Conservation (phyloP, 2,113 vertebrate genomes). For the Scopus umbretta region DNA sequence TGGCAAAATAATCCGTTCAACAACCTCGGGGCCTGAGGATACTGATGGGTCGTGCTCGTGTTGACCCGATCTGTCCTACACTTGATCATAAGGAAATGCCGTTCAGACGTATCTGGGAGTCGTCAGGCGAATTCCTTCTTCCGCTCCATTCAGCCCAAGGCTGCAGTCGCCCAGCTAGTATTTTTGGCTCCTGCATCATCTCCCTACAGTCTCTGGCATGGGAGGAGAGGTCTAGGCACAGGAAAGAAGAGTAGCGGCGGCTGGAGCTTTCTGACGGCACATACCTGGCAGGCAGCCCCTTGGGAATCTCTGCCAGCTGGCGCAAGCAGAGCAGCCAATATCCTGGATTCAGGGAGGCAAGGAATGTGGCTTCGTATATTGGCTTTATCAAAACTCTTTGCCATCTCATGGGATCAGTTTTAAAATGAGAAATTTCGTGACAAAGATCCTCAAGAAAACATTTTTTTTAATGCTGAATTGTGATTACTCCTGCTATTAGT, state of each 20-base stretch:
- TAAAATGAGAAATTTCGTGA: fast-evolving
- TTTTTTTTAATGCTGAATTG: background rate
- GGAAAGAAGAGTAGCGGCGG: background rate
- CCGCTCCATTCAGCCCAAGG: background rate
- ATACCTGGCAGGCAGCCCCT: background rate
- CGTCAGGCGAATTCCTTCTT: background rate
- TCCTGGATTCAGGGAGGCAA: background rate
- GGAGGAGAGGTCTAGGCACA: background rate
- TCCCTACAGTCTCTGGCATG: background rate
- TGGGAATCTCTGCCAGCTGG: background rate
- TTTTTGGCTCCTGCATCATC: background rate
- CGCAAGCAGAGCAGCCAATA: background rate
- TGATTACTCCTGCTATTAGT: background rate
- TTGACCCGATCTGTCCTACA: background rate
- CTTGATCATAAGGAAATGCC: background rate
- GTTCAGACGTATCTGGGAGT: background rate
- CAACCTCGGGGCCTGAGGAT: background rate
- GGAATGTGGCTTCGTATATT: background rate
- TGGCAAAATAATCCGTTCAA: background rate
- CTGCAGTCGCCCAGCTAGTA: background rate
- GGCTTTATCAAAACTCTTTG: background rate
- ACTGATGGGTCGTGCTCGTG: background rate
- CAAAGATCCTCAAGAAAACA: background rate
- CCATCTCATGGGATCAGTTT: background rate
- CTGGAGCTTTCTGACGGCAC: background rate